Base-by-base conservation (phyloP, 2,797 vertebrate genomes). In the Pelochelys cantorii region DNA sequence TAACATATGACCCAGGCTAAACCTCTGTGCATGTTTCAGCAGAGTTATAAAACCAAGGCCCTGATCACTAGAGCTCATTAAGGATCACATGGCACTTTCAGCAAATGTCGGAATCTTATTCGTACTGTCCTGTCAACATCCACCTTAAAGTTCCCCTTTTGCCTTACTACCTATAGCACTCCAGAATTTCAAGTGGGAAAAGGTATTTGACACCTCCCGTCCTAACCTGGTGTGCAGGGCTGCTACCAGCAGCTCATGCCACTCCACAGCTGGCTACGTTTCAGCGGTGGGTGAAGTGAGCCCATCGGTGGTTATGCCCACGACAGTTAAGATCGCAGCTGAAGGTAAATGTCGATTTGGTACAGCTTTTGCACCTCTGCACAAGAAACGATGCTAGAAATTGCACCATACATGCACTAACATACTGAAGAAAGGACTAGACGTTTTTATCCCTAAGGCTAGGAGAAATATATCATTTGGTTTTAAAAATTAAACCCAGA, bases 391-490 rank as follows among this genome's bases (percentile, higher is more conserved):
- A 53, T 10, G 48, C 42, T 15, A 15, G 48, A 53, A 52, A 52
- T 29, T 13, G 48, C 27, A 29, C 27, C 17, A 34, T 10, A 68
- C 18, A 68, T 68, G 17, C 65, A 34, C 65, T 7, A 34, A 34
- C 65, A 68, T 34, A 34, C 18, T 5, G 17, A 22, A 34, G 31
- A 68, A 68, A 68, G 65, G 34, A 68, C 31, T 68, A 11, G 65
- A 68, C 15, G 20, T 48, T 78, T 53, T 29, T 52, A 15, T 27
- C 48, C 42, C 48, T 48, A 48, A 48, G 42, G 42, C 27, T 9
- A 5, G 42, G 65, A 79, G 57, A 1, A 2, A 34, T 1, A 0
- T 0, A 59, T 48, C 18, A 62, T 37, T 54, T 53, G 15, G 14
- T 37, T 92, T 60, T 59, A 13, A 65, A 1, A 29, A 34, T 37